Conservation (phyloP, 2,888 invertebrate genomes). For the Xanthorhoe spadicearia region DNA sequence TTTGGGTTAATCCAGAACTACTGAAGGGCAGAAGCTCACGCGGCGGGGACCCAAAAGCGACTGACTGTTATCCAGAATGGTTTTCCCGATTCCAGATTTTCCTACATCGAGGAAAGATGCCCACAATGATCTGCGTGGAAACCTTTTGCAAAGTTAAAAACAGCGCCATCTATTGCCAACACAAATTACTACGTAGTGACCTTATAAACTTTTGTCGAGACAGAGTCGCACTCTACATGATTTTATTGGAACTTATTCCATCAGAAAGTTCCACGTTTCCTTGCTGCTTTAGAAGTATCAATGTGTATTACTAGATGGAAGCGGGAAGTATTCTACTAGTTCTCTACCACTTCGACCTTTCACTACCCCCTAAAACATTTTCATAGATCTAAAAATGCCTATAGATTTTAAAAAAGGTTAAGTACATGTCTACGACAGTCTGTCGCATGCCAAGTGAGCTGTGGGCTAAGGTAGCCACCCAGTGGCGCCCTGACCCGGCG, state of each 20-base stretch:
- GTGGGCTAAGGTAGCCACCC: too few relatives aligned
- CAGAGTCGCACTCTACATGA: slow-evolving; percentile 15
- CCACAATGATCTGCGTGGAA: slow-evolving; percentile 39
- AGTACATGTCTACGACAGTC: too few relatives aligned
- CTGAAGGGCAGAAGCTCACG: slow-evolving; percentile 59
- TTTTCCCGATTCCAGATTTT: slow-evolving; percentile 71
- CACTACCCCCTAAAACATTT: too few relatives aligned
- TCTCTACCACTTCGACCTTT: too few relatives aligned
- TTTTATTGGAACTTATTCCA: slow-evolving; percentile 9
- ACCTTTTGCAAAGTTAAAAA: slow-evolving; percentile 16
- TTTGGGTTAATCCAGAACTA: slow-evolving; percentile 19
- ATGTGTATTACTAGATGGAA: slow-evolving; percentile 15
- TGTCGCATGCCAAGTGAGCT: too few relatives aligned
- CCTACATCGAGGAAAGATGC: slow-evolving; percentile 49
- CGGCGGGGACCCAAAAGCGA: slow-evolving; percentile 72
- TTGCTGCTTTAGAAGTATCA: background rate
- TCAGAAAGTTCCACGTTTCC: background rate
- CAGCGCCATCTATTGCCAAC: slow-evolving; percentile 44
- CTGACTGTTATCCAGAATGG: slow-evolving; percentile 74
- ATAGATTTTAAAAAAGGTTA: too few relatives aligned
- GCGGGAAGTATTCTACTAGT: slow-evolving; percentile 1
- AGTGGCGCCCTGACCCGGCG: too few relatives aligned
- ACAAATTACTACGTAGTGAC: slow-evolving; percentile 19
- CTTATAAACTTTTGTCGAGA: background rate
- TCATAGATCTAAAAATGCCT: too few relatives aligned